phyloP scores from a whole-genome alignment of 37 sponge, comb jelly and placozoan genomes.

The Aplysina aerophoba region DNA sequence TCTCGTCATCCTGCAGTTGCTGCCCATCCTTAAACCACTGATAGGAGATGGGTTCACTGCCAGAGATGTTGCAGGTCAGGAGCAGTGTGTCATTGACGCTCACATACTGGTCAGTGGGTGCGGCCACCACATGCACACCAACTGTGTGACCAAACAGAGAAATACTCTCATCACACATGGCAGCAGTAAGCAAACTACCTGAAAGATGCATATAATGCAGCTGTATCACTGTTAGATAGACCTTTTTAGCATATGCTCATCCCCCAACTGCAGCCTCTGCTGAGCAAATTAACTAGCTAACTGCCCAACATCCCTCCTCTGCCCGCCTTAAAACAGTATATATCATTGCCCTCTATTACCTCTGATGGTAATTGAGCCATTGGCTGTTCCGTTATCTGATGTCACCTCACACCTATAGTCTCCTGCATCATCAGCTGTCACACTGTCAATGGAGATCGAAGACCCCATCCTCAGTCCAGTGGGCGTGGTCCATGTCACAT shows the following conservation, averaged over 20 bases:
- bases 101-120: slow-evolving; percentile 9
- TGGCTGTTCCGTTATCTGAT: neutral
- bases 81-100: neutral
- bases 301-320: too few relatives aligned
- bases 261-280: too few relatives aligned
- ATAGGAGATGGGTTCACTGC: neutral
- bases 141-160: too few relatives aligned
- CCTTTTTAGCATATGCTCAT: too few relatives aligned
- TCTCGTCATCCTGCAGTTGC: neutral
- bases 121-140: neutral
- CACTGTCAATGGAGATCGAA: neutral
- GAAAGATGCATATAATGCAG: too few relatives aligned
- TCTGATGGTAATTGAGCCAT: too few relatives aligned
- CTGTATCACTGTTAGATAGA: too few relatives aligned
- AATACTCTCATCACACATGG: too few relatives aligned
- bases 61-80: neutral
- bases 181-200: too few relatives aligned
- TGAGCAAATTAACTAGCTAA: too few relatives aligned
- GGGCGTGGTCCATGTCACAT: slow-evolving; percentile 13
- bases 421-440: neutral
- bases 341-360: too few relatives aligned
- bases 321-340: too few relatives aligned
- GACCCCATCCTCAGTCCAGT: neutral
- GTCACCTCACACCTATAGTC: neutral
- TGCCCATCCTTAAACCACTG: slow-evolving; percentile 7